Evolutionary conservation across 1,140 invertebrate genomes (phyloP).

Genomic region (Cotesia chilonis): DNA sequence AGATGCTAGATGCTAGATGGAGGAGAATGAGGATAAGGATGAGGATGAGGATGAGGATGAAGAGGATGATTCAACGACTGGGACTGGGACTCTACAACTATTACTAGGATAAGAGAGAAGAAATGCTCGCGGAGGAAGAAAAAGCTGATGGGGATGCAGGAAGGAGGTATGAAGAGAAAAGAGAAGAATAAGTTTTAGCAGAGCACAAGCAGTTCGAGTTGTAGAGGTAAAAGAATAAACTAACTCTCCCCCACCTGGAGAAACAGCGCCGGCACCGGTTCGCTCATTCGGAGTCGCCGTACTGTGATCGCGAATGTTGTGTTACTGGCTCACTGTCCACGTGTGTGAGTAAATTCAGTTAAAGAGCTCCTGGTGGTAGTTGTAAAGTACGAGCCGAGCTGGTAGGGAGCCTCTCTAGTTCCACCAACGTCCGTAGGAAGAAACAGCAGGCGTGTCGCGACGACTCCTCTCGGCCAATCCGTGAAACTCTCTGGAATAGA

Average conservation of each 20-base stretch:
- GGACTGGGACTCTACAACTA: too few relatives aligned
- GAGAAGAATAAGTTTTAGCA: constrained; percentile 35
- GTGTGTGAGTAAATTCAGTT: constrained; percentile 45
- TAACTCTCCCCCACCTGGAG: constrained; percentile 46
- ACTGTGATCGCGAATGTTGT: constrained; percentile 55
- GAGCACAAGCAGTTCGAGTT: too few relatives aligned
- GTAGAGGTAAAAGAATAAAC: constrained; percentile 60
- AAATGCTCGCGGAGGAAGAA: constrained; percentile 29
- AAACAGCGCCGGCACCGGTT: constrained; percentile 40
- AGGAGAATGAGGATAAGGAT: constrained; percentile 36
- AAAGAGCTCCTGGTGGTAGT: too few relatives aligned
- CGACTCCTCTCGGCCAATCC: constrained; percentile 28
- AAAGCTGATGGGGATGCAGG: constrained; percentile 29
- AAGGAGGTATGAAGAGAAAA: constrained; percentile 34
- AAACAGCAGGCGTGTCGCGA: constrained; percentile 49
- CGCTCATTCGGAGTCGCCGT: constrained; percentile 52
- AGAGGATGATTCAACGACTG: too few relatives aligned
- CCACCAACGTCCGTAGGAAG: constrained; percentile 45
- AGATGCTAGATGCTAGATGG: constrained; percentile 32
- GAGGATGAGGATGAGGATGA: constrained; percentile 25
- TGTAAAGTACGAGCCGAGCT: neutral
- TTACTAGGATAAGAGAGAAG: constrained; percentile 12
- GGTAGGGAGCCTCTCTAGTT: constrained; percentile 41
- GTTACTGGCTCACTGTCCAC: constrained; percentile 45
- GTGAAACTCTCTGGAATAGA: neutral